A percentile compares a stretch with the other conserved stretches of the same genome.
phyloP scores from a whole-genome alignment of 2,888 invertebrate species.

The Cryptocephalus primarius region DNA sequence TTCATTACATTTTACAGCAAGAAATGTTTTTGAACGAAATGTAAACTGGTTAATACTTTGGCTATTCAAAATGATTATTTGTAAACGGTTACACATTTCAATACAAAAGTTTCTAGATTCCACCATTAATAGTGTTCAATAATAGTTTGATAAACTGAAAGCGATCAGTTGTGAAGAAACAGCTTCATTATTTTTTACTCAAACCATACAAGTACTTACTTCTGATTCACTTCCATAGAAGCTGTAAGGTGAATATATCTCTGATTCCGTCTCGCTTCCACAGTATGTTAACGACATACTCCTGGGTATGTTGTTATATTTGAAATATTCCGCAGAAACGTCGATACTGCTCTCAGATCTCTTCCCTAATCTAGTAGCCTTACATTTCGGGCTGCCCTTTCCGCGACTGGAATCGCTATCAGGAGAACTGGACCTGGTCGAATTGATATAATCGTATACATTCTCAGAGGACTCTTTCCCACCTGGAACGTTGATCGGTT shows the following conservation, averaged over 20 bases:
- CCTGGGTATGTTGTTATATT: slow-evolving; percentile 48
- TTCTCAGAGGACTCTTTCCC: slow-evolving; percentile 38
- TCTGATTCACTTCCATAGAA: slow-evolving; percentile 55
- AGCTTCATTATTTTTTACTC: too few species aligned
- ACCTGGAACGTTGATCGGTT: slow-evolving; percentile 24
- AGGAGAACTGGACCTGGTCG: slow-evolving; percentile 55
- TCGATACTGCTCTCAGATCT: slow-evolving; percentile 43
- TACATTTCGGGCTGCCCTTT: slow-evolving; percentile 32
- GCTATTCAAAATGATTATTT: too few species aligned
- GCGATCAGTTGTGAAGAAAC: too few species aligned
- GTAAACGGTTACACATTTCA: too few species aligned
- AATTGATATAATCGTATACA: slow-evolving; percentile 54
- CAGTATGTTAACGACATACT: slow-evolving; percentile 68
- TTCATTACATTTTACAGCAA: too few species aligned
- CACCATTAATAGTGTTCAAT: too few species aligned
- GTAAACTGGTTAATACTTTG: too few species aligned
- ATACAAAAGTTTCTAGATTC: too few species aligned
- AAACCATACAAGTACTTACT: slow-evolving; percentile 16
- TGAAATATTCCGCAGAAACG: slow-evolving; percentile 45
- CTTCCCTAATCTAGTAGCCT: slow-evolving; percentile 27
- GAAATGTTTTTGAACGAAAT: too few species aligned
- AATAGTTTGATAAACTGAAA: too few species aligned
- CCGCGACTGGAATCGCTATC: slow-evolving; percentile 52
- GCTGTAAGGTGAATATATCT: slow-evolving; percentile 73
- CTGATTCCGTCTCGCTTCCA: slow-evolving; percentile 74